These are phyloP conservation scores for Lamellibrachia luymesi DNA, from an alignment of 1,140 invertebrate species.

Conservation along the genomic window DNA sequence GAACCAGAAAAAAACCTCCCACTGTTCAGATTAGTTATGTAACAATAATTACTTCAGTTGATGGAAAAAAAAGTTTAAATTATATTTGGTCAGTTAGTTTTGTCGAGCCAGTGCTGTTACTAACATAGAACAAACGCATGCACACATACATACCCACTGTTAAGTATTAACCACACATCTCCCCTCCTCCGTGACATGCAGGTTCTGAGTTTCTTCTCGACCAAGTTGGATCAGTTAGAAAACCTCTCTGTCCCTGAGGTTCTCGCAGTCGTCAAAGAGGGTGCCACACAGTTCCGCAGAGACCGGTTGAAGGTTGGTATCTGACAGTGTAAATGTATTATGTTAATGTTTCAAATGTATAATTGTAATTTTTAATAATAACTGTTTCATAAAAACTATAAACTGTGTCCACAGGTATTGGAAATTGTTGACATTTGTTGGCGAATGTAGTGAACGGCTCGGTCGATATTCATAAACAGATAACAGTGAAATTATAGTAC, in stretches of 20 bases:
- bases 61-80: neutral
- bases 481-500: neutral
- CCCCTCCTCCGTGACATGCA: constrained; percentile 46
- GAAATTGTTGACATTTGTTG: too few species aligned
- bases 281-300: constrained; percentile 72
- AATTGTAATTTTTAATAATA: too few species aligned
- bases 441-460: too few species aligned
- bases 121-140: neutral
- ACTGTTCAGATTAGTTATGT: too few species aligned
- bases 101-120: neutral
- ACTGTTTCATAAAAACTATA: too few species aligned
- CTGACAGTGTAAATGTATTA: too few species aligned
- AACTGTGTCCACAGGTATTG: neutral
- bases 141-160: neutral
- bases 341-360: neutral
- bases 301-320: constrained; percentile 80
- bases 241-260: constrained; percentile 82
- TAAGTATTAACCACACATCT: neutral
- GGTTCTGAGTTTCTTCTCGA: constrained; percentile 85
- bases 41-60: neutral
- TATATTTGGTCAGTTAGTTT: too few species aligned
- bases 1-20: too few species aligned
- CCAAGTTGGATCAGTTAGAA: constrained; percentile 69
- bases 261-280: constrained; percentile 80
- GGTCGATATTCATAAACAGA: too few species aligned